Evolutionary conservation across 2,797 vertebrate genomes (phyloP).

Genomic region (Scolopax rusticola): DNA sequence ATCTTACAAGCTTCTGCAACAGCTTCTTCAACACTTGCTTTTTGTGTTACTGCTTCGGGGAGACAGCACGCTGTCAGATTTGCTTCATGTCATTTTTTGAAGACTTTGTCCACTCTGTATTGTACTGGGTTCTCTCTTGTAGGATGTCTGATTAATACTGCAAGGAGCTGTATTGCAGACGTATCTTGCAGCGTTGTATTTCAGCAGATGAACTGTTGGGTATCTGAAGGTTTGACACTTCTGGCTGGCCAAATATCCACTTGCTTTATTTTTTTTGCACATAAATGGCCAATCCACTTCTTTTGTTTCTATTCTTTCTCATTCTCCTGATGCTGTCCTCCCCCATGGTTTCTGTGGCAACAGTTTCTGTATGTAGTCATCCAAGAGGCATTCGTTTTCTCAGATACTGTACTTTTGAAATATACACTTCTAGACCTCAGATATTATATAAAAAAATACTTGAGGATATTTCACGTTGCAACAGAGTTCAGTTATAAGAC

Average conservation of each 20-base stretch:
- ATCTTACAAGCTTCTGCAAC: not conserved
- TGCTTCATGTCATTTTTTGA: not conserved
- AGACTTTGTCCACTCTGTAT: not conserved
- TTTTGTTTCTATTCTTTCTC: constrained; percentile 58
- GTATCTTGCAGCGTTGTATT: not conserved
- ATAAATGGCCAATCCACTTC: constrained; percentile 12
- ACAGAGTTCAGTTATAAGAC: not conserved
- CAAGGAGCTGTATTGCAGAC: not conserved
- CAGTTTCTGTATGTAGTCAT: constrained; percentile 38
- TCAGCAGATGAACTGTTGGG: not conserved
- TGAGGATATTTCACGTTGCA: not conserved
- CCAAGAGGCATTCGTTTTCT: constrained; percentile 29
- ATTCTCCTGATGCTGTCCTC: constrained; percentile 55
- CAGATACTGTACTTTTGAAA: constrained; percentile 7
- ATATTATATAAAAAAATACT: not conserved
- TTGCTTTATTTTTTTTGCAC: not conserved
- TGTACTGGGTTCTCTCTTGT: not conserved
- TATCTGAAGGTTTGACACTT: not conserved
- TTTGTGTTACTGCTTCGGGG: not conserved
- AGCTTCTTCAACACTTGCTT: not conserved
- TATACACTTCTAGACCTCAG: not conserved
- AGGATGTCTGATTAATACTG: not conserved
- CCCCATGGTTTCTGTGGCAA: constrained; percentile 70
- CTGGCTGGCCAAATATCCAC: not conserved
- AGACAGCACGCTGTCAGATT: not conserved